A percentile compares a stretch with the other conserved stretches of the same genome.
Conservation (phyloP, 2,797 vertebrate genomes). For the Sebastiscus tertius region DNA sequence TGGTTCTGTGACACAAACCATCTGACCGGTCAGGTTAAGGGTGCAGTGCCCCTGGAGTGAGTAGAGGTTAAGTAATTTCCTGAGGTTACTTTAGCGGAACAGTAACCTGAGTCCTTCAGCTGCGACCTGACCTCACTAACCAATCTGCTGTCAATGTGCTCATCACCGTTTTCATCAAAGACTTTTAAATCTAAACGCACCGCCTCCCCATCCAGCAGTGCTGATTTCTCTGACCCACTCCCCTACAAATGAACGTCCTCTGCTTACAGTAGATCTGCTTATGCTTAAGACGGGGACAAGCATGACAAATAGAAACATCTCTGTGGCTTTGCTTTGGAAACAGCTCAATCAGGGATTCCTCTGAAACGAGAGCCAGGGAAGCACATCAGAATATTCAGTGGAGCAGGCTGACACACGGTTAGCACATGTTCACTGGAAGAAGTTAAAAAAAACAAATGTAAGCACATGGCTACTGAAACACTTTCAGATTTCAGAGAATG, state of each 20-base stretch:
- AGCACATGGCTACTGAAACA: conserved; percentile 9
- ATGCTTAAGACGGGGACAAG: not conserved
- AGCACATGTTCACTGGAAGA: conserved; percentile 44
- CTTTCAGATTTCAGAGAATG: conserved; percentile 25
- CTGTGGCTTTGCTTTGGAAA: conserved; percentile 29
- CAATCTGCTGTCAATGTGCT: not conserved
- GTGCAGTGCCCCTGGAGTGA: not conserved
- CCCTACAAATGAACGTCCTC: not conserved
- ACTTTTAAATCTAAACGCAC: not conserved
- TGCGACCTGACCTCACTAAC: conserved; percentile 6
- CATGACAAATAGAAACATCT: conserved; percentile 12
- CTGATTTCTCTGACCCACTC: not conserved
- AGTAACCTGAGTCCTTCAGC: not conserved
- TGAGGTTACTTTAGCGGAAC: conserved; percentile 1
- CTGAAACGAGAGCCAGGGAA: conserved; percentile 24
- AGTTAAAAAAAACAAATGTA: not conserved
- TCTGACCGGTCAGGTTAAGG: too few relatives aligned
- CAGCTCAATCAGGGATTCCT: conserved; percentile 25
- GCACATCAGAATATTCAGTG: conserved; percentile 8
- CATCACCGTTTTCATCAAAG: not conserved
- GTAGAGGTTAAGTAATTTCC: conserved; percentile 20
- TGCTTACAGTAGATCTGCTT: conserved; percentile 10
- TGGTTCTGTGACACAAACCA: too few relatives aligned
- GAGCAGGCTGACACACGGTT: conserved; percentile 19
- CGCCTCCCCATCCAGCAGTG: not conserved